Evolutionary conservation across 2,797 vertebrate species (phyloP).

Genomic region (Pseudochromis fuscus): DNA sequence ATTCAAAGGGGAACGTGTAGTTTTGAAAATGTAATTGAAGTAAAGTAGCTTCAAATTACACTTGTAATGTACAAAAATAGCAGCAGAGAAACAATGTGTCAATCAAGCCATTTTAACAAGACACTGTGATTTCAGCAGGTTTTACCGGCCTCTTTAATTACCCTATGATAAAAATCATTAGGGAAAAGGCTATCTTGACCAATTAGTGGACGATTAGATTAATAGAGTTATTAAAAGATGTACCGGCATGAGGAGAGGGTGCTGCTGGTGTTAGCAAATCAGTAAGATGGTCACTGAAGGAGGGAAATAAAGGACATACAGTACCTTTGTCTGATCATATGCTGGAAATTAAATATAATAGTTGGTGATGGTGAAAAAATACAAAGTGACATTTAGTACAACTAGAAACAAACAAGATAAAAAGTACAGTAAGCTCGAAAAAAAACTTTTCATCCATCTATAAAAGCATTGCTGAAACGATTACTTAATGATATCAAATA

Average conservation of each 20-base stretch:
- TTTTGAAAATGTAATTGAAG: conserved; percentile 3
- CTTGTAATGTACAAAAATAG: conserved; percentile 8
- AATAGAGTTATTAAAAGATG: conserved; percentile 84
- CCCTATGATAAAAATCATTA: conserved; percentile 78
- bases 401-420: background rate
- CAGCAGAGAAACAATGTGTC: conserved; percentile 52
- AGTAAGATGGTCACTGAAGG: conserved; percentile 62
- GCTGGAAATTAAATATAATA: conserved; percentile 69
- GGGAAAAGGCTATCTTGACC: conserved; percentile 87
- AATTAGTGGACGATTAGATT: conserved; percentile 86
- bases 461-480: too few species aligned
- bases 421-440: too few species aligned
- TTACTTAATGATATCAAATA: too few species aligned
- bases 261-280: conserved; percentile 74
- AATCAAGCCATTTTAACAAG: conserved; percentile 71
- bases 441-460: too few species aligned
- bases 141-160: conserved; percentile 80
- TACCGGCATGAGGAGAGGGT: conserved; percentile 66
- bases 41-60: conserved; percentile 7
- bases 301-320: conserved; percentile 54
- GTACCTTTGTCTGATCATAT: conserved; percentile 47
- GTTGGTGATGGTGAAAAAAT: background rate
- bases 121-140: conserved; percentile 71
- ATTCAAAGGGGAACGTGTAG: conserved; percentile 26
- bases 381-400: background rate